Evolutionary conservation across 2,113 vertebrate species (phyloP), one percentile per base, ranked within the genome.

Genomic region (Phylloscopus trochiloides): DNA sequence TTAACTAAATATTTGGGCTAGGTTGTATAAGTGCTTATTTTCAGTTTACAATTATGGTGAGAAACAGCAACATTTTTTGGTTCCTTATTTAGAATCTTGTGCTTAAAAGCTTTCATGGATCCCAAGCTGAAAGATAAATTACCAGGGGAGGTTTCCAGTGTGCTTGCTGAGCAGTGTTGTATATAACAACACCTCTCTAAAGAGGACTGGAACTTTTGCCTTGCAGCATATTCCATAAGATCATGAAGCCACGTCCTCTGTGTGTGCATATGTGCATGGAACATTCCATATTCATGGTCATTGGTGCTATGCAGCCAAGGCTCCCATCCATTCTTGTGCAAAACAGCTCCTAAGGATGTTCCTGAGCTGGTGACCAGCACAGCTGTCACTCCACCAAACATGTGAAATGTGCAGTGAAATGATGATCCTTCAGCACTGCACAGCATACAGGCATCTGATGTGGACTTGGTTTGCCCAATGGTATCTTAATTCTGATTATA

Each of bases 1-100:
- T 98, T 98, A 97, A 97, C 96, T 97, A 98, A 98, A 98, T 97
- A 98, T 98, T 98, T 97, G 97, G 86, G 84, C 96, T 95, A 97
- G 97, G 97, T 90, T 96, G 89, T 92, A 20, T 95, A 92, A 97
- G 93, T 95, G 95, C 85, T 97, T 95, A 95, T 96, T 97, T 97
- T 91, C 82, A 94, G 94, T 97, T 98, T 98, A 97, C 95, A 94
- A 67, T 97, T 96, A 96, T 29, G 55, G 65, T 72, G 88, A 94
- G 92, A 92, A 96, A 97, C 83, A 91, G 88, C 91, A 88, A 93
- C 93, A 89, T 96, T 95, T 95, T 92, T 92, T 94, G 24, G 40
- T 92, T 94, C 62, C 45, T 97, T 97, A 75, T 97, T 98, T 95
- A 97, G 95, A 95, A 92, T 71, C 76, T 92, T 85, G 97, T 94